Conservation (phyloP, 2,113 vertebrate genomes). For the Podarcis cretensis region DNA sequence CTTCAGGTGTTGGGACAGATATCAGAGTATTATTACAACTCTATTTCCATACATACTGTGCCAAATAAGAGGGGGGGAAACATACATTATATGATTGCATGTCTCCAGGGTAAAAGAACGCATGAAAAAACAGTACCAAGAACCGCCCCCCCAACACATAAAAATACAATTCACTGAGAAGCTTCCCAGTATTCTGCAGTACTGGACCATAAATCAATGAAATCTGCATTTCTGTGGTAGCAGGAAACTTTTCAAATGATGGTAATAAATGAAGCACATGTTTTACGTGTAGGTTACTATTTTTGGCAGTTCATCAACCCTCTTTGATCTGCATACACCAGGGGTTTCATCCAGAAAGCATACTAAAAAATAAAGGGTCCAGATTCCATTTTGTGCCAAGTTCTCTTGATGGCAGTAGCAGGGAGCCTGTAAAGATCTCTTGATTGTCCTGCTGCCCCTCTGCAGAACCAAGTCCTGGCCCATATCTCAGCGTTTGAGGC, state of each 20-base stretch:
- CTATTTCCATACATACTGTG: slow-evolving; percentile 28
- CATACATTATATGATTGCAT: slow-evolving; percentile 49
- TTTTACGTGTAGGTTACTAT: slow-evolving; percentile 75
- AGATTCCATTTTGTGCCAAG: slow-evolving; percentile 59
- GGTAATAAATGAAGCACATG: slow-evolving; percentile 74
- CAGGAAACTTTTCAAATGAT: slow-evolving; percentile 77
- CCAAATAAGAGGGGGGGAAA: slow-evolving; percentile 37
- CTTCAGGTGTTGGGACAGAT: slow-evolving; percentile 32
- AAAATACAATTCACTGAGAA: slow-evolving; percentile 69
- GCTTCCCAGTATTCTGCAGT: slow-evolving; percentile 52
- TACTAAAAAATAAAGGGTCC: slow-evolving; percentile 67
- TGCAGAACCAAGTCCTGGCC: slow-evolving; percentile 24
- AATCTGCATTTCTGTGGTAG: slow-evolving; percentile 75
- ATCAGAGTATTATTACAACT: slow-evolving; percentile 42
- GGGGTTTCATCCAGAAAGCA: slow-evolving; percentile 66
- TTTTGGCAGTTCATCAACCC: slow-evolving; percentile 73
- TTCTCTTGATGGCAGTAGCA: slow-evolving; percentile 52
- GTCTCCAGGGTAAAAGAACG: slow-evolving; percentile 31
- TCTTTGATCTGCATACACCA: slow-evolving; percentile 71
- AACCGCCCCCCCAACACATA: slow-evolving; percentile 41
- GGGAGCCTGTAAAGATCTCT: slow-evolving; percentile 32
- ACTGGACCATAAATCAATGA: slow-evolving; percentile 71
- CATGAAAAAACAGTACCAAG: slow-evolving; percentile 55
- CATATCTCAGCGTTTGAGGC: background rate
- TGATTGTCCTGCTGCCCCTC: background rate